A percentile compares a stretch with the other conserved stretches of the same genome.
These are phyloP conservation scores for Listronotus bonariensis DNA, from an alignment of 1,140 invertebrate genomes.

Conservation along the genomic window DNA sequence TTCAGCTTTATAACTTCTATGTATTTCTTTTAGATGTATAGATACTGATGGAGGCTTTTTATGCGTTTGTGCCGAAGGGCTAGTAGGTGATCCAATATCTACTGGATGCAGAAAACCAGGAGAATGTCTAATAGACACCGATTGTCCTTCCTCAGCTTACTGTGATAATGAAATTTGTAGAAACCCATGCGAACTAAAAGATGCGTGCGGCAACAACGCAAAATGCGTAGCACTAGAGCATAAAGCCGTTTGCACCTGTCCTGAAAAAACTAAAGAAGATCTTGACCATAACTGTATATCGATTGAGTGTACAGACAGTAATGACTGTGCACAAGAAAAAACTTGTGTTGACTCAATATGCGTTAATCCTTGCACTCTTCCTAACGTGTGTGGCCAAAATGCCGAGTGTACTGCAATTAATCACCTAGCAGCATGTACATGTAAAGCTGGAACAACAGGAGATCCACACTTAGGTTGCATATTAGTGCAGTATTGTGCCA, in stretches of 20 bases:
- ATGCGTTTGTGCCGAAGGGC: conserved; percentile 76
- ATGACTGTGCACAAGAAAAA: conserved; percentile 71
- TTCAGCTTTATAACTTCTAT: not conserved
- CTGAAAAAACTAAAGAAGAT: conserved; percentile 75
- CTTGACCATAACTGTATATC: conserved; percentile 70
- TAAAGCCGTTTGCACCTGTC: conserved; percentile 74
- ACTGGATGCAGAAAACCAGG: conserved; percentile 75
- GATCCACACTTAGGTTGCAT: conserved; percentile 84
- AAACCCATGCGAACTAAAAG: conserved; percentile 74
- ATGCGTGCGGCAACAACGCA: conserved; percentile 75
- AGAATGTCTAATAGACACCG: conserved; percentile 77
- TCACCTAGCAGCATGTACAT: conserved; percentile 79
- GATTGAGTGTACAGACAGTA: conserved; percentile 78
- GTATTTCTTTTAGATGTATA: conserved; percentile 61
- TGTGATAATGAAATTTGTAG: conserved; percentile 78
- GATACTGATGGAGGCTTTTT: conserved; percentile 77
- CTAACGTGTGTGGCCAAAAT: conserved; percentile 81
- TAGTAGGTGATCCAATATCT: conserved; percentile 75
- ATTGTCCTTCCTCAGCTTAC: conserved; percentile 77
- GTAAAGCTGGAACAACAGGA: conserved; percentile 79
- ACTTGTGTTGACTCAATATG: conserved; percentile 82
- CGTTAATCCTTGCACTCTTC: conserved; percentile 76
- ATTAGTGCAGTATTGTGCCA: conserved; percentile 76
- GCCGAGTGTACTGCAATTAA: conserved; percentile 73
- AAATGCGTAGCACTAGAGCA: conserved; percentile 72